These are phyloP conservation scores for Thecocarcelia acutangulata DNA, from an alignment of 2,888 invertebrate species.

Conservation along the genomic window DNA sequence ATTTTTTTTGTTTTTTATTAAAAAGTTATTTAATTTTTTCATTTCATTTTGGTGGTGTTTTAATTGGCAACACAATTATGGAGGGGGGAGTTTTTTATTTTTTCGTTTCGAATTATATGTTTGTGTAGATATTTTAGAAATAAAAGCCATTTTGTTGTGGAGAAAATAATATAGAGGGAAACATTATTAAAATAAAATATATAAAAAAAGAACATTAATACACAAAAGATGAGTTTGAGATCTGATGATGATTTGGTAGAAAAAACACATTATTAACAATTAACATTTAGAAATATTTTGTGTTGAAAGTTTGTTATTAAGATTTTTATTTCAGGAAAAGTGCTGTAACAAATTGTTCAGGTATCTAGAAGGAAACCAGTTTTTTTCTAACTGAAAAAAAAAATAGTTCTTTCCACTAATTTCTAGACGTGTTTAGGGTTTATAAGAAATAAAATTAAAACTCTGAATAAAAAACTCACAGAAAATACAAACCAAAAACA, in stretches of 20 bases:
- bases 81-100: slow-evolving; percentile 31
- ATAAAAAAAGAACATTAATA: slow-evolving; percentile 39
- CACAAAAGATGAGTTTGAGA: slow-evolving; percentile 41
- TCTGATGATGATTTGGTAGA: slow-evolving; percentile 51
- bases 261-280: slow-evolving; percentile 32
- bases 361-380: no score
- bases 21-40: slow-evolving; percentile 30
- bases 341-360: no score
- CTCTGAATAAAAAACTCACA: no score
- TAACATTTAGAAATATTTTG: slow-evolving; percentile 50
- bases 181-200: slow-evolving; percentile 43
- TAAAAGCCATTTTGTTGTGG: slow-evolving; percentile 31
- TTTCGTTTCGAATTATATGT: slow-evolving; percentile 52
- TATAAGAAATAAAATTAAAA: no score
- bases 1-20: slow-evolving; percentile 20
- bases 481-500: no score
- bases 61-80: slow-evolving; percentile 67
- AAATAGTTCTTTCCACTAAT: not conserved
- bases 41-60: slow-evolving; percentile 25
- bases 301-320: not conserved
- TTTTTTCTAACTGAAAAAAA: no score
- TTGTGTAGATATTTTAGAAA: slow-evolving; percentile 32
- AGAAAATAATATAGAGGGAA: slow-evolving; percentile 49
- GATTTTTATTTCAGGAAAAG: not conserved
- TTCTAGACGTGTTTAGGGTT: not conserved